Evolutionary conservation across 2,888 invertebrate species (phyloP).

Genomic region (Tenodera sinensis): DNA sequence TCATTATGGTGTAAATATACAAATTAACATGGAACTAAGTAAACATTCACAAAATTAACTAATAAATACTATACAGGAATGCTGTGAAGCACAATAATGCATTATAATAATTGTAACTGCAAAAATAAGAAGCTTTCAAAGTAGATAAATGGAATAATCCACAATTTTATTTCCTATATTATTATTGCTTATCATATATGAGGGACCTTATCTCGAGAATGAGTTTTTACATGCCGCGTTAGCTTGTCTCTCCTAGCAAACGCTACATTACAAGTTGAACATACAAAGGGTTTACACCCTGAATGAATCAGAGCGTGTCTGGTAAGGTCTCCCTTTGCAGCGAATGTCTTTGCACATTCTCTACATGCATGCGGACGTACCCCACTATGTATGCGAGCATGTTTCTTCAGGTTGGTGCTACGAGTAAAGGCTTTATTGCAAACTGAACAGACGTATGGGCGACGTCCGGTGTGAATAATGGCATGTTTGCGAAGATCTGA

Average conservation of each 20-base stretch:
- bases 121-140: not conserved
- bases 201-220: slow-evolving; percentile 41
- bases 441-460: slow-evolving; percentile 68
- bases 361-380: slow-evolving; percentile 15
- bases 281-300: slow-evolving; percentile 64
- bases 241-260: slow-evolving; percentile 68
- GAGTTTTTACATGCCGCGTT: slow-evolving; percentile 62
- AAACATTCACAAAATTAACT: not conserved
- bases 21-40: not conserved
- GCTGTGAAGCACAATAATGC: not conserved
- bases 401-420: slow-evolving; percentile 73
- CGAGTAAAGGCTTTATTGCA: slow-evolving; percentile 72
- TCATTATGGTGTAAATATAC: not conserved
- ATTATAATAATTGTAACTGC: not conserved
- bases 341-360: slow-evolving; percentile 17
- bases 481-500: slow-evolving; percentile 55
- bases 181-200: not conserved
- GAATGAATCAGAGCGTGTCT: slow-evolving; percentile 65
- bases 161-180: not conserved
- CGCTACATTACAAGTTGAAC: slow-evolving; percentile 62
- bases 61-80: not conserved
- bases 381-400: slow-evolving; percentile 60
- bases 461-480: slow-evolving; percentile 68
- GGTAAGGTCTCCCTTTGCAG: slow-evolving; percentile 55
- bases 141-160: not conserved